Evolutionary conservation across 2,888 invertebrate species (phyloP).

Genomic region (Monochamus alternatus): DNA sequence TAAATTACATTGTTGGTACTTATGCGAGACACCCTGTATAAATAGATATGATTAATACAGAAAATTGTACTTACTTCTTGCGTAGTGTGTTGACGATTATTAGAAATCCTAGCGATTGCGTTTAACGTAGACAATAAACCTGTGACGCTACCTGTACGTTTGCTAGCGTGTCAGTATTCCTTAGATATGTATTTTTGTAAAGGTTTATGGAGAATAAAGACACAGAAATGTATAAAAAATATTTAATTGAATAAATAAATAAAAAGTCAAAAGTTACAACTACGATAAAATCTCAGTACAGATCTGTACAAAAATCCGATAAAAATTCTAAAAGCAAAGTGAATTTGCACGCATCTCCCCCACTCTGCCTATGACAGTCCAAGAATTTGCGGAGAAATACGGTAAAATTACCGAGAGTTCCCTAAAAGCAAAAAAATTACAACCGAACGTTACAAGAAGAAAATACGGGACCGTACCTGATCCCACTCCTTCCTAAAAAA

Average conservation of each 20-base stretch:
- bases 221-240: background rate
- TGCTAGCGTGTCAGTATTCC: slow-evolving; percentile 10
- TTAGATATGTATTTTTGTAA: slow-evolving; percentile 40
- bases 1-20: no score
- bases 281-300: slow-evolving; percentile 45
- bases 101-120: background rate
- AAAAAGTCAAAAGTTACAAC: slow-evolving; percentile 22
- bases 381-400: slow-evolving; percentile 59
- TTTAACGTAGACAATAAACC: background rate
- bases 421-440: slow-evolving; percentile 54
- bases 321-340: slow-evolving; percentile 62
- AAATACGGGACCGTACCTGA: slow-evolving; percentile 53
- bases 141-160: background rate
- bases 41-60: background rate
- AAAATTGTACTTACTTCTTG: background rate
- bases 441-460: slow-evolving; percentile 17
- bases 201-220: slow-evolving; percentile 1
- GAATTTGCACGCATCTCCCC: slow-evolving; percentile 56
- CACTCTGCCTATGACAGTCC: slow-evolving; percentile 50
- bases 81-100: background rate
- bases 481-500: slow-evolving; percentile 80
- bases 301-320: slow-evolving; percentile 62
- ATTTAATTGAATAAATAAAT: slow-evolving; percentile 16
- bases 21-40: no score
- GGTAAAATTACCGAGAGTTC: slow-evolving; percentile 55